Conservation (phyloP, 2,113 vertebrate genomes). For the Raja brachyura region DNA sequence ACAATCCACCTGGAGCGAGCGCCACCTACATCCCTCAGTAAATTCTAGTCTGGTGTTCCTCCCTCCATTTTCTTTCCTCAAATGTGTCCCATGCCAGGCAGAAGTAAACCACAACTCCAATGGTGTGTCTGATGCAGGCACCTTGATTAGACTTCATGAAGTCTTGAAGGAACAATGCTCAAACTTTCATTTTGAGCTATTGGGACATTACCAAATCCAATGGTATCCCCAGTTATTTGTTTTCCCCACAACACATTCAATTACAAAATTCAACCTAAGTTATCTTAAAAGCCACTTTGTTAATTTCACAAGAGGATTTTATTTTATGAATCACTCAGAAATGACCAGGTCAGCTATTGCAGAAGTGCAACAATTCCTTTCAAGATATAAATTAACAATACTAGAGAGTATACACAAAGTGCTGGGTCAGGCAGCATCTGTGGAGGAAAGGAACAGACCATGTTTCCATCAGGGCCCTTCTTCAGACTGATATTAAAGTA, state of each 20-base stretch:
- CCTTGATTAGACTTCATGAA: neutral
- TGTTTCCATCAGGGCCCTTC: no score
- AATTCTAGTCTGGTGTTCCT: no score
- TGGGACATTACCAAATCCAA: neutral
- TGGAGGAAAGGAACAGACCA: no score
- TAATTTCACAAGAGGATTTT: neutral
- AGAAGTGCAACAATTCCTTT: neutral
- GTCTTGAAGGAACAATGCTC: neutral
- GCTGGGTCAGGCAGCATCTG: no score
- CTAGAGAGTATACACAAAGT: neutral
- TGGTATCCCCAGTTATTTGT: neutral
- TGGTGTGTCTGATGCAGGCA: neutral
- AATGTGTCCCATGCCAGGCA: neutral
- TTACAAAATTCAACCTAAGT: neutral
- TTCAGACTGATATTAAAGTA: no score
- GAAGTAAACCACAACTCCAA: neutral
- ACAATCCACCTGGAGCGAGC: no score
- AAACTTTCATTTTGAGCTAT: neutral
- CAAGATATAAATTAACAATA: neutral
- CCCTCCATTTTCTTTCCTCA: neutral
- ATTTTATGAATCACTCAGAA: neutral
- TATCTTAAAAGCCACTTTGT: neutral
- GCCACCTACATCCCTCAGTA: no score
- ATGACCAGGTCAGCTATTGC: neutral
- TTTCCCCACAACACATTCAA: neutral